Base-by-base conservation (phyloP, 2,888 invertebrate genomes). In the Polia nebulosa region DNA sequence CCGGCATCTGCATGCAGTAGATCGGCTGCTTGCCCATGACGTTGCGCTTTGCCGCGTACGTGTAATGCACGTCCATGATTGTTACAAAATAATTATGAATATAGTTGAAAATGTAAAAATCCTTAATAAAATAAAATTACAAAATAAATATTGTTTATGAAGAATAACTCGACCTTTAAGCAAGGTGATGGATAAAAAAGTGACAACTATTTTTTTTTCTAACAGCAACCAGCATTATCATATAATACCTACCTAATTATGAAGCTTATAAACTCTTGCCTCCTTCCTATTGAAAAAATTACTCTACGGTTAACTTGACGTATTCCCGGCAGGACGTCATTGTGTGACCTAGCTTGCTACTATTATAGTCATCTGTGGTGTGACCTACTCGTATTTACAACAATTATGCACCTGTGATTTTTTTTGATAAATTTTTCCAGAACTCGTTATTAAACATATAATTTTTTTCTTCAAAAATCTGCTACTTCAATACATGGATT, bases 21-120 rank as follows among this genome's bases (percentile, higher is more conserved):
- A 93, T 82, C 72, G 94, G 92, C 85, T 94, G 94, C 55, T 92
- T 93, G 0, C 96, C 96, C 81, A 96, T 96, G 44, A 91, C 84
- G 22, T 87, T 60, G 0, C 96, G 93, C 64, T 86, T 86, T 76
- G 96, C 96, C 3, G 89, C 88, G 74, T 96, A 96, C 32, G 90
- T 85, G 72, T 90, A 94, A 20, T 81, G 72, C 17, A 93, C 83
- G 3, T 90, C 92, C 91, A 92, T 91, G 25, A 55, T 62, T n/a
- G 7, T 52, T 49, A 49, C 4, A 49, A 0, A 29, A n/a, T 27
- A 4, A 8, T 61, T 36, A 27, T 45, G 17, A 39, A 39, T 39
- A 17, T 7, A 39, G n/a, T n/a, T n/a, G n/a, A 41, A 68, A 69
- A 55, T 34, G 7, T 20, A 47, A 51, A 57, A 29, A 6, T 44